Evolutionary conservation across 2,797 vertebrate species (phyloP).

Genomic region (Enteromius trimaculatus): DNA sequence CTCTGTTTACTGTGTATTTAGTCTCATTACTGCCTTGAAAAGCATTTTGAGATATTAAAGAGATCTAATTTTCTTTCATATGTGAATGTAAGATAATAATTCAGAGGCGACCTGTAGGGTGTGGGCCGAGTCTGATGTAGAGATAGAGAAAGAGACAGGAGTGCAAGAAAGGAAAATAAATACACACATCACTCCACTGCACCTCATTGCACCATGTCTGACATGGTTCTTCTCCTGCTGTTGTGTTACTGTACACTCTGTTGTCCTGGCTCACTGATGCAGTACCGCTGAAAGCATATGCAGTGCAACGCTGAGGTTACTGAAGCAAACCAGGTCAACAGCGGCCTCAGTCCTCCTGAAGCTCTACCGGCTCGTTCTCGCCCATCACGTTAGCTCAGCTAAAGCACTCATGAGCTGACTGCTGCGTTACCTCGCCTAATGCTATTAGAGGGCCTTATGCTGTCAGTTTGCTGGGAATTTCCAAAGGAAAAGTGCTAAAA

Average conservation of each 20-base stretch:
- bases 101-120: not conserved
- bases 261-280: conserved; percentile 58
- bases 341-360: conserved; percentile 35
- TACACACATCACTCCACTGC: conserved; percentile 43
- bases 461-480: conserved; percentile 43
- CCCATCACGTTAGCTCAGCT: conserved; percentile 16
- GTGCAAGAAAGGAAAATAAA: conserved; percentile 44
- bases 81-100: not conserved
- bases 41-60: not conserved
- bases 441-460: conserved; percentile 35
- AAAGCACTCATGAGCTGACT: conserved; percentile 24
- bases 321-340: conserved; percentile 62
- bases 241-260: conserved; percentile 53
- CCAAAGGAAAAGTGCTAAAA: conserved; percentile 17
- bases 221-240: conserved; percentile 53
- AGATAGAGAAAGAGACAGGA: conserved; percentile 58
- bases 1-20: not conserved
- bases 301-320: conserved; percentile 49
- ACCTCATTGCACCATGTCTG: conserved; percentile 45
- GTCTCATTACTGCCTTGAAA: not conserved
- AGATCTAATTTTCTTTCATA: not conserved
- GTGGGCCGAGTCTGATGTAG: not conserved
- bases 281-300: conserved; percentile 56
- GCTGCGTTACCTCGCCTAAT: conserved; percentile 33
- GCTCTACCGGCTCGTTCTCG: conserved; percentile 36